Base-by-base conservation (phyloP, 2,113 vertebrate genomes). In the Triplophysa siluroides region DNA sequence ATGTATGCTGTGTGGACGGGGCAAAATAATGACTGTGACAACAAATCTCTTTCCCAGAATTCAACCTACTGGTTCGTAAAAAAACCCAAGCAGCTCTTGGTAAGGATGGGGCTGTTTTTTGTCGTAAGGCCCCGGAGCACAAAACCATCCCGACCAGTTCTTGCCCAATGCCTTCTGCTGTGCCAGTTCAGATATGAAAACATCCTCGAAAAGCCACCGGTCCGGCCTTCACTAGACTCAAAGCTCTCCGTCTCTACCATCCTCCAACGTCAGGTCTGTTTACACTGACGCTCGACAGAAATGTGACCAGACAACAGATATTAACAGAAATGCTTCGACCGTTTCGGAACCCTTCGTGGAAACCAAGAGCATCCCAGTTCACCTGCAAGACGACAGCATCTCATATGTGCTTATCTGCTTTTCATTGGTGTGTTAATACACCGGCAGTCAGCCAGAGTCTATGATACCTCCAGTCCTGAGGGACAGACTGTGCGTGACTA, bases 401-500 rank as follows among this genome's bases (percentile, higher is more conserved):
- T 78, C 47, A 41, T 43, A 52, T 43, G 58, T 24, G 63, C 41
- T 56, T 56, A 41, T 26, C 38, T 0, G 12, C 38, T 11, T 78
- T 78, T 78, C 75, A 70, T 81, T 65, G 54, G 33, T 18, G 26
- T 7, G 6, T 45, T 60, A 43, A 16, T 23, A 23, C 18, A 78
- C 26, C 1, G 11, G 33, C 41, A 65, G 69, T 47, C 74, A 50
- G 41, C 68, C 38, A 24, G 13, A n/a, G n/a, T 26, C 21, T 54
- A 26, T 23, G 61, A 78, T 45, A 78, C 41, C 12, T 47, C 45
- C 56, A 43, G 24, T 56, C 67, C 75, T 33, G 11, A 24, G 52
- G 19, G 69, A 65, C 16, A 56, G 75, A 58, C 67, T 5, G 11
- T 10, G 24, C 72, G 65, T 1, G 50, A 67, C 78, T 66, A 69